phyloP scores from a whole-genome alignment of 2,113 vertebrate species.

The Sus scrofa region T2T-Sscrofa CM000812.6:174031501-174032000 shows the following conservation, averaged over 20 bases:
- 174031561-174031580: background rate
- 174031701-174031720: background rate
- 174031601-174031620: background rate
- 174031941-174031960: slow-evolving; percentile 70
- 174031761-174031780: slow-evolving; percentile 66
- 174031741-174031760: slow-evolving; percentile 41
- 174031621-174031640: background rate
- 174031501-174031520: background rate
- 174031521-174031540: slow-evolving; percentile 55
- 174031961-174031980: slow-evolving; percentile 43
- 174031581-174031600: background rate
- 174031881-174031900: slow-evolving; percentile 56
- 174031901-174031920: slow-evolving; percentile 70
- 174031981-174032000: slow-evolving; percentile 72
- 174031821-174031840: slow-evolving; percentile 18
- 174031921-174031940: slow-evolving; percentile 69
- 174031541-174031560: background rate
- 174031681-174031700: background rate
- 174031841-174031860: slow-evolving; percentile 66
- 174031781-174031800: slow-evolving; percentile 56
- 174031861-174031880: slow-evolving; percentile 81
- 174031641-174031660: background rate
- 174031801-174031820: background rate
- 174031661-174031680: background rate
- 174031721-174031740: background rate